Evolutionary conservation across 2,888 invertebrate genomes (phyloP), one percentile per base, ranked within the genome.

Genomic region (Patella ulyssiponensis): DNA sequence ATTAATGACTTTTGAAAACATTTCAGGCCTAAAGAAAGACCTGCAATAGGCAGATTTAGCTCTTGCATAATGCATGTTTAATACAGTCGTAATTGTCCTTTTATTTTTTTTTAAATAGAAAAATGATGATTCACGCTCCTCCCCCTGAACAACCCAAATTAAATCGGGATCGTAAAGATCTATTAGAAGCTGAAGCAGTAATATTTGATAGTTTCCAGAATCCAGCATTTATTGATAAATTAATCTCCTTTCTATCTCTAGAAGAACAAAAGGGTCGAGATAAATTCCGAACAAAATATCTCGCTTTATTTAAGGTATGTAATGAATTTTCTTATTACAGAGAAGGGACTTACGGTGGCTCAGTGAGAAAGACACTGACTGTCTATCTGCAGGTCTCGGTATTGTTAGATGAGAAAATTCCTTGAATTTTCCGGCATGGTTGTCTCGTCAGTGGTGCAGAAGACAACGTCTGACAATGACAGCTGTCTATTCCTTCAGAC

Each of bases 211-310:
- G 95, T 88, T 96, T 97, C 91, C 93, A 88, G 0, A 92, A 95
- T 83, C 91, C 94, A 15, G 92, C 93, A 0, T 95, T 95, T 89
- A 92, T 97, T 0, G 94, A 94, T 33, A 94, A 94, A 81, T 92
- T 97, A 15, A 93, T 97, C 1, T 92, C 93, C 15, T 96, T 94
- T 91, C 93, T 95, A 80, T 94, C 96, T 0, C 92, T 96, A 73
- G 97, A 97, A 88, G 97, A 96, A 87, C 95, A 96, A 90, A 97
- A 97, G 88, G 96, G 95, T 44, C 94, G 94, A 80, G 96, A 97
- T 88, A 95, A 95, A 89, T 97, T 97, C 89, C 95, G 94, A 86
- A 93, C 93, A 1, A 93, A 93, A 72, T 93, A 95, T 74, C 95
- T 94, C 91, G 92, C 93, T 15, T 91, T 97, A 78, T 96, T 96